A percentile compares a stretch with the other conserved stretches of the same genome.
Conservation (phyloP, 2,113 vertebrate species). For the Lasiurus borealis region DNA sequence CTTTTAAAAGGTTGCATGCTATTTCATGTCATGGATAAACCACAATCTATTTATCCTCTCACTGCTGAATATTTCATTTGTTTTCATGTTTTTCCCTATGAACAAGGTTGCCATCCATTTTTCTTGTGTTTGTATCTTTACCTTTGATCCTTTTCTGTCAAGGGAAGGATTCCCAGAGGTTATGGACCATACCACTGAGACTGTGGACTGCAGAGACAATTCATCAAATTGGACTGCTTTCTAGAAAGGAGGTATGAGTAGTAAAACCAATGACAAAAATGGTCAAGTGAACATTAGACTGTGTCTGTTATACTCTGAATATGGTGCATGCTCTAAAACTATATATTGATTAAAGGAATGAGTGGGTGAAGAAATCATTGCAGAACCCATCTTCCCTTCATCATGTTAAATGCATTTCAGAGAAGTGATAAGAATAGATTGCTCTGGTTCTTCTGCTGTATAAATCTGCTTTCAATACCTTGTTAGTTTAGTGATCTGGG, state of each 20-base stretch:
- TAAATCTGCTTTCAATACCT: background rate
- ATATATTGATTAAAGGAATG: background rate
- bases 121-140: background rate
- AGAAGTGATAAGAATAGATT: background rate
- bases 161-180: background rate
- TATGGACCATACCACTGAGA: background rate
- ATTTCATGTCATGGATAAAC: background rate
- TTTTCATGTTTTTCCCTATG: background rate
- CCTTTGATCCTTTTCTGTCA: background rate
- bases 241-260: background rate
- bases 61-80: background rate
- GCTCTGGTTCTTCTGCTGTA: background rate
- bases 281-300: background rate
- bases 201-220: background rate
- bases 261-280: background rate
- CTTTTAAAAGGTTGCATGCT: background rate
- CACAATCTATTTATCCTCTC: background rate
- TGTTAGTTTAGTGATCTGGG: background rate
- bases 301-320: background rate
- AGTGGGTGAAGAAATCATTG: background rate
- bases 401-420: background rate
- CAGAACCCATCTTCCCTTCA: background rate
- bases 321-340: background rate
- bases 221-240: background rate
- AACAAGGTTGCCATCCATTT: background rate